Conservation (phyloP, 2,113 vertebrate genomes). For the Poicephalus meyeri region DNA sequence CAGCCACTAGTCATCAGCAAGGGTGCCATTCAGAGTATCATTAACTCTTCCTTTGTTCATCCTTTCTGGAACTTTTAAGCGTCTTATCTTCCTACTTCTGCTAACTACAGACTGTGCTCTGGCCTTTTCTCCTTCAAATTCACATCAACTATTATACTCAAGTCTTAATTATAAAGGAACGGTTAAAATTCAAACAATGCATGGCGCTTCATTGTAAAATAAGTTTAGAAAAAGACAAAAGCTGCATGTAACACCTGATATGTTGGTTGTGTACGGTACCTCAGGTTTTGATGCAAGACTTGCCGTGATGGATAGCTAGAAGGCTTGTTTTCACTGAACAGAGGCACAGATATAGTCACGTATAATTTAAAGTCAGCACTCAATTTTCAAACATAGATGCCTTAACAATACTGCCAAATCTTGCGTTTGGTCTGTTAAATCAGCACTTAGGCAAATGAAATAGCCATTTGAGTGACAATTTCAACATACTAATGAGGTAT, state of each 20-base stretch:
- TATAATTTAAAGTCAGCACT: conserved; percentile 8
- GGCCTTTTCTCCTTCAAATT: background rate
- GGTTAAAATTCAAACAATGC: background rate
- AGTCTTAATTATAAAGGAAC: background rate
- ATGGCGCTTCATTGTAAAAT: background rate
- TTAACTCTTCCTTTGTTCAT: background rate
- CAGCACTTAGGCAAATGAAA: conserved; percentile 33
- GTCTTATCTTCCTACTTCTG: background rate
- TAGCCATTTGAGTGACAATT: conserved; percentile 44
- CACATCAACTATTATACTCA: background rate
- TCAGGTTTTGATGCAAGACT: background rate
- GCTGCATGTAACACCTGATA: background rate
- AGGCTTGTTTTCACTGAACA: background rate
- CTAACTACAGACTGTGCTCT: background rate
- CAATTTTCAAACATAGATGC: conserved; percentile 25
- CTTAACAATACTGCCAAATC: conserved; percentile 17
- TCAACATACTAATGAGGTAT: conserved; percentile 32
- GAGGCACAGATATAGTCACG: background rate
- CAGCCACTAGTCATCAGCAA: background rate
- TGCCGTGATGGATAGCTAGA: background rate
- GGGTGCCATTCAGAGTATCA: background rate
- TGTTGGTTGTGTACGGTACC: background rate
- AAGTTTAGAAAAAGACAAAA: background rate
- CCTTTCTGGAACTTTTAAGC: background rate
- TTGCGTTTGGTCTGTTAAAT: conserved; percentile 29